phyloP scores from a whole-genome alignment of 2,113 vertebrate species.

The Xiphophorus hellerii region DNA sequence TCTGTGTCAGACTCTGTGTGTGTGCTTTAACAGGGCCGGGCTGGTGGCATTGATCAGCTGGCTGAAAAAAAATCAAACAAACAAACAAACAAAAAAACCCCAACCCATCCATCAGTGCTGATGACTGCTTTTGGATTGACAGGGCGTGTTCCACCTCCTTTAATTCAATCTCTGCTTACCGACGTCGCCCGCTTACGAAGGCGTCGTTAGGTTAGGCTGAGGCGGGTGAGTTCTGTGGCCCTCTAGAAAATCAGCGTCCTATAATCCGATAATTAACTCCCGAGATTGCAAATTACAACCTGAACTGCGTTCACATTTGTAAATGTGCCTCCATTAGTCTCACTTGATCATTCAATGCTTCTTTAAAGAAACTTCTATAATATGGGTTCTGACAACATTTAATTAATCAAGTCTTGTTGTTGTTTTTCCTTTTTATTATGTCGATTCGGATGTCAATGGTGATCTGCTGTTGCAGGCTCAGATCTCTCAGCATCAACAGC shows the following conservation, averaged over 20 bases:
- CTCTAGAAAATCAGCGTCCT: neutral
- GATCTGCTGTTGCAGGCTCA: neutral
- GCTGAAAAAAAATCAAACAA: constrained; percentile 27
- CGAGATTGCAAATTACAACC: no score
- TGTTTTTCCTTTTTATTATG: neutral
- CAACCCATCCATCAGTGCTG: constrained; percentile 42
- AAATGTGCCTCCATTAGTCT: neutral
- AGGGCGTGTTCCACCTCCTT: constrained; percentile 31
- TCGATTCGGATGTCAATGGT: neutral
- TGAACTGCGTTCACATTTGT: neutral
- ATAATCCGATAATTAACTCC: no score
- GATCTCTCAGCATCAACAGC: neutral
- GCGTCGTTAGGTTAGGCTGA: constrained; percentile 15
- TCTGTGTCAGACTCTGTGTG: constrained; percentile 21
- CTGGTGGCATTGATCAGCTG: constrained; percentile 57
- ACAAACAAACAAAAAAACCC: no score
- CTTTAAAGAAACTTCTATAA: neutral
- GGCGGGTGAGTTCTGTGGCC: neutral
- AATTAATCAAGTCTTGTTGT: neutral
- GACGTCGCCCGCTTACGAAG: constrained; percentile 13
- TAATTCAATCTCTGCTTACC: constrained; percentile 44
- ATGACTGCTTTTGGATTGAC: constrained; percentile 46
- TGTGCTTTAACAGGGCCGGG: constrained; percentile 50
- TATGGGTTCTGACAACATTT: neutral
- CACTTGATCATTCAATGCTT: no score